These are phyloP conservation scores for Hydroisotoma schaefferi DNA, from an alignment of 2,888 invertebrate species.

Conservation along the genomic window DNA sequence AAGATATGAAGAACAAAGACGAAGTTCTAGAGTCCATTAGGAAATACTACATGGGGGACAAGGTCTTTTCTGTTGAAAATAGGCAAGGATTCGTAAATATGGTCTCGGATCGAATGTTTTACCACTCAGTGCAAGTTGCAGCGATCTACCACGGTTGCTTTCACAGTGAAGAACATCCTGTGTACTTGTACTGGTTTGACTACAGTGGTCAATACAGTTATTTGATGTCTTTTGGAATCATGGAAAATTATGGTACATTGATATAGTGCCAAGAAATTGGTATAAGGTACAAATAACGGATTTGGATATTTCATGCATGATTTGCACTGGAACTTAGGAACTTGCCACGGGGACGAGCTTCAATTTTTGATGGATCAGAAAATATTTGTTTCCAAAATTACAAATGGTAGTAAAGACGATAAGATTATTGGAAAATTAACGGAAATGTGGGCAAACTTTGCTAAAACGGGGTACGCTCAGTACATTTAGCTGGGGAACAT, in stretches of 20 bases:
- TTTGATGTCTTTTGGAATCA: conserved; percentile 30
- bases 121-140: conserved; percentile 34
- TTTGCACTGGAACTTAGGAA: conserved; percentile 6
- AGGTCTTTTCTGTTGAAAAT: conserved; percentile 15
- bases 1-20: conserved; percentile 21
- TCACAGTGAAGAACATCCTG: conserved; percentile 15
- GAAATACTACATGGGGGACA: conserved; percentile 34
- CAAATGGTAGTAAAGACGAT: conserved; percentile 25
- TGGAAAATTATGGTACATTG: conserved; percentile 25
- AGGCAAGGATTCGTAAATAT: conserved; percentile 45
- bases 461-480: conserved; percentile 22
- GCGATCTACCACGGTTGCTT: conserved; percentile 23
- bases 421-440: conserved; percentile 32
- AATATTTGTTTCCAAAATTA: conserved; percentile 33
- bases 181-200: conserved; percentile 28
- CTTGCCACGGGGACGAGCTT: conserved; percentile 24
- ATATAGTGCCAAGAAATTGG: no score
- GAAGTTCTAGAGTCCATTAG: conserved; percentile 24
- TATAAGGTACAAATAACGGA: no score
- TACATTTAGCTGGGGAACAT: no score
- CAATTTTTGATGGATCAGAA: conserved; percentile 37
- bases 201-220: conserved; percentile 28
- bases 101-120: conserved; percentile 56
- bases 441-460: conserved; percentile 29
- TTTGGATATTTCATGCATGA: no score